Evolutionary conservation across 2,113 vertebrate species (phyloP).

Genomic region (Syrrhaptes paradoxus): DNA sequence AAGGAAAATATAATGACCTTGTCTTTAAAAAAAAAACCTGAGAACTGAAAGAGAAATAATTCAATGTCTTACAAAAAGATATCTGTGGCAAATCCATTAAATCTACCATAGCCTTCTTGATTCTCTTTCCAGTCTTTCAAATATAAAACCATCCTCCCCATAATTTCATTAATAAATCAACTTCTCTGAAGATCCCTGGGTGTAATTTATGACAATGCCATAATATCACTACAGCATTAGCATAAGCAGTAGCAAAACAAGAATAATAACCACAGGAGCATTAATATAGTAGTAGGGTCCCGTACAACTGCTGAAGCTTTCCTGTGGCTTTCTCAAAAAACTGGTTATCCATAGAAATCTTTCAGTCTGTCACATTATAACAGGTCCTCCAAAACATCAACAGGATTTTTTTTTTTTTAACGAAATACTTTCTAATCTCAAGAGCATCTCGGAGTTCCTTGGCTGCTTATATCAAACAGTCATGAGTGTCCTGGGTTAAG

Average conservation of each 20-base stretch:
- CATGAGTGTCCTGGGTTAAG: too few relatives aligned
- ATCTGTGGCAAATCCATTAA: not conserved
- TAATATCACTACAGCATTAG: not conserved
- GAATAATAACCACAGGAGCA: not conserved
- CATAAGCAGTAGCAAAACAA: not conserved
- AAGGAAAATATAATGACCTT: not conserved
- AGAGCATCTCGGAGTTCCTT: not conserved
- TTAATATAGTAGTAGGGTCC: not conserved
- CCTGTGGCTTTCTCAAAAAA: not conserved
- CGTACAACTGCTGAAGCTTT: not conserved
- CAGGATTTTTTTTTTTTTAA: not conserved
- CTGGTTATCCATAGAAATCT: not conserved
- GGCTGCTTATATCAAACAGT: not conserved
- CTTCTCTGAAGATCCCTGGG: not conserved
- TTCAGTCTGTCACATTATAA: not conserved
- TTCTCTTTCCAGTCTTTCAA: not conserved
- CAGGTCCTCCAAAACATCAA: not conserved
- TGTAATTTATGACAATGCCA: not conserved
- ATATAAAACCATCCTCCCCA: not conserved
- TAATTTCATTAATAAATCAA: not conserved
- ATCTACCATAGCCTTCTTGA: not conserved
- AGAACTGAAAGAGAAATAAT: not conserved
- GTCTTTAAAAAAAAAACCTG: not conserved
- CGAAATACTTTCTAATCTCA: not conserved
- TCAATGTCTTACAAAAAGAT: not conserved